Base-by-base conservation (phyloP, 2,888 invertebrate genomes). In the Rotaria sp. region DNA sequence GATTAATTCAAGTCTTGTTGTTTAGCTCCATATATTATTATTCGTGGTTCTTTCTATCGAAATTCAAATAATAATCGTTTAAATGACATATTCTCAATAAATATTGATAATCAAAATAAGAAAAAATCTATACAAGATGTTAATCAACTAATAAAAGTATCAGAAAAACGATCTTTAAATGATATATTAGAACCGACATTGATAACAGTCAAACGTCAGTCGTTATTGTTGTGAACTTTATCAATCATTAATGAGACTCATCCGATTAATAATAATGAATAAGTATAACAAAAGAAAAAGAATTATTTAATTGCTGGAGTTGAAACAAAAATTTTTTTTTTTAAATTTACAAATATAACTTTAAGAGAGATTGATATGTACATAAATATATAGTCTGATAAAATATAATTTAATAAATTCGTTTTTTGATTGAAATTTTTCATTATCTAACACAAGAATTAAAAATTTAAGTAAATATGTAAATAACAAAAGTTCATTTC, bases 21-120 rank as follows among this genome's bases (percentile, higher is more conserved):
- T 80, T 80, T 80, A 80, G 80, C 80, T 45, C 80, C 80, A 15
- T 80, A 45, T 11, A 80, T 80, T 15, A 45, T 80, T 5, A n/a
- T 80, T 45, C 45, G 45, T 45, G 45, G 45, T 67, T 8, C 26
- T 24, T 26, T 26, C 1, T 2, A 55, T 67, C 4, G 3, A 18
- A 67, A 30, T 67, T 30, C 67, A 30, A 67, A 67, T 8, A 18
- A 7, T 7, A 18, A 35, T 4, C 7, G 15, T 15, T 50, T 50
- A 15, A 50, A 50, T 50, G 18, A 15, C 18, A 50, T 13, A 50
- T 50, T 21, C 38, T 35, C 67, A 35, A 67, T 5, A 35, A 67
- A 35, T 38, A 67, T 21, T 18, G 21, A 30, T 67, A 21, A 30
- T 15, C 13, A 30, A 67, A 67, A 18, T 67, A 35, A 35, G 26